Evolutionary conservation across 2,113 vertebrate genomes (phyloP).

Genomic region (Lamprotornis superbus): DNA sequence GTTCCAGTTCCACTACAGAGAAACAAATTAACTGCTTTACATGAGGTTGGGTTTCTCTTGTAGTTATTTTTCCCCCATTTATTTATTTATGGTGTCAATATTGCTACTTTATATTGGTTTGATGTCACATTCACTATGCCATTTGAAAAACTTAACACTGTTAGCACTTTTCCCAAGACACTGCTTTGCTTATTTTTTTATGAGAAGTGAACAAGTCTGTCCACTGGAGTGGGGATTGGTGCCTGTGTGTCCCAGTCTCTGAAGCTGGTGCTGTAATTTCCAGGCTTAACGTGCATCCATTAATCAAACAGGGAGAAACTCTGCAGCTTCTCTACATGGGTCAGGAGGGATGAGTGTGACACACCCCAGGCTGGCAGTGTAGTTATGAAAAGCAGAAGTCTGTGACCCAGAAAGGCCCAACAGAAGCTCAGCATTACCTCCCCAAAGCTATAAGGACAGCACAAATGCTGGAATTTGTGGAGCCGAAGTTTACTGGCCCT

Average conservation of each 20-base stretch:
- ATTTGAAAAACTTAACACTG: neutral
- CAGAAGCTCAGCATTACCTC: neutral
- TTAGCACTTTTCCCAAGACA: neutral
- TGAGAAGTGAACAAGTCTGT: accelerated
- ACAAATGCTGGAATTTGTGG: neutral
- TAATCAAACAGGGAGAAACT: neutral
- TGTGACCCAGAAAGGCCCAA: neutral
- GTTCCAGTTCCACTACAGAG: neutral
- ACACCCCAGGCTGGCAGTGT: neutral
- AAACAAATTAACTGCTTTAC: neutral
- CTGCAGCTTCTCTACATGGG: neutral
- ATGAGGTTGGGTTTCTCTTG: neutral
- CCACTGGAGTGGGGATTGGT: neutral
- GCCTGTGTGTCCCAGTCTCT: neutral
- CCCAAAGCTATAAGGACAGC: neutral
- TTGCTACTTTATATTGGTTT: neutral
- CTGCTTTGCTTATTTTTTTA: neutral
- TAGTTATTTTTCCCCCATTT: neutral
- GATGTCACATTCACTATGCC: neutral
- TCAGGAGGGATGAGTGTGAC: neutral
- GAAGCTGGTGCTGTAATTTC: neutral
- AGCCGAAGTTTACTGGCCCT: neutral
- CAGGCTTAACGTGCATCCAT: accelerated
- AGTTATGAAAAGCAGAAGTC: neutral
- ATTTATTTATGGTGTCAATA: neutral